Base-by-base conservation (phyloP, 2,113 vertebrate species). In the Oenanthe melanoleuca region DNA sequence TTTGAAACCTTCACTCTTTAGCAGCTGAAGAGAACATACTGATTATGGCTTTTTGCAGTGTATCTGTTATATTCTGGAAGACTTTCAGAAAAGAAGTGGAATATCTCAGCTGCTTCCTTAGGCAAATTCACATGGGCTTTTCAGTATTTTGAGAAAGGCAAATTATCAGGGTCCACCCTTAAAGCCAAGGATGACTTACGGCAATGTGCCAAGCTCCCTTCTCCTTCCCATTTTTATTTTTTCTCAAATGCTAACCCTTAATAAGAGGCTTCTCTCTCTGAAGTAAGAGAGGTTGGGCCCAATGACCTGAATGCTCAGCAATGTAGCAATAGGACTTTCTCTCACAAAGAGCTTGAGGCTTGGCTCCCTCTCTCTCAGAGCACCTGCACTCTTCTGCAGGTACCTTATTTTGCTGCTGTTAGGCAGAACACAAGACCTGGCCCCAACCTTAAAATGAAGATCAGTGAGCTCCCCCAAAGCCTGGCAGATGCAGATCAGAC, bases 361-460 rank as follows among this genome's bases (percentile, higher is more conserved):
- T 37, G 28, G 6, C 23, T 37, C 28, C 33, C 11, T 73, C 40
- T 72, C 21, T 34, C 37, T 70, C 59, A 64, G 15, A 38, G 5
- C 18, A 72, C 6, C 13, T 60, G 17, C 3, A 14, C 12, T 34
- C 34, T 69, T 71, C 42, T 16, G 11, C 33, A 47, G 13, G 15
- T 60, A 6, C 22, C 33, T 80, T 67, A 29, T 52, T 77, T 80
- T 77, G 24, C 38, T 64, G 15, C 44, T 63, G 11, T 15, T 63
- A 37, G 25, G 31, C 11, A 71, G 23, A 74, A 63, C 3, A 31
- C 5, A 50, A 44, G 33, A n/a, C 11, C 23, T 33, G 50, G 17
- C 2, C 13, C 5, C 38, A 45, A 0, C 4, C 18, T 34, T 45
- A 29, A 33, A 75, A 63, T 1, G 8, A 78, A 73, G 7, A 29